Evolutionary conservation across 2,888 invertebrate genomes (phyloP).

Genomic region (Entomobrya multifasciata): DNA sequence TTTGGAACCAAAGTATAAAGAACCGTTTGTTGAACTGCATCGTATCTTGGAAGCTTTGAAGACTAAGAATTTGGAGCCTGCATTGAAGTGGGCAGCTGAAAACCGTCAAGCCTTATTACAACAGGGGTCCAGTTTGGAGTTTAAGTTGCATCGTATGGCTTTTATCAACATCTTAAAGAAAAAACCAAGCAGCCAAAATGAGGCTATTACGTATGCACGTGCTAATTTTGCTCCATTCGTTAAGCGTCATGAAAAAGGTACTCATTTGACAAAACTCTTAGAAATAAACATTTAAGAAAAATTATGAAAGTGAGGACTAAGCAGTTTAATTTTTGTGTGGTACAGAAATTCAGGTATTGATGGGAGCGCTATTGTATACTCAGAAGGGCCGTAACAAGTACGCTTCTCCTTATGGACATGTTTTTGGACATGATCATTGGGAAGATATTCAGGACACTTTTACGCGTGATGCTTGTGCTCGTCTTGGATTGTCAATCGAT

Average conservation of each 20-base stretch:
- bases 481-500: conserved; percentile 93
- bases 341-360: conserved; percentile 90
- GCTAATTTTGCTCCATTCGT: conserved; percentile 91
- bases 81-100: conserved; percentile 92
- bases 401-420: conserved; percentile 89
- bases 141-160: conserved; percentile 87
- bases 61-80: conserved; percentile 90
- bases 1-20: conserved; percentile 86
- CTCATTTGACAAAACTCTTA: neutral
- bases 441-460: conserved; percentile 94
- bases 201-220: conserved; percentile 93
- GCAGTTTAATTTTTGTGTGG: neutral
- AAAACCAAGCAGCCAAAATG: conserved; percentile 87
- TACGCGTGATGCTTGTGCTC: conserved; percentile 93
- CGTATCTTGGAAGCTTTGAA: conserved; percentile 93
- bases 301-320: neutral
- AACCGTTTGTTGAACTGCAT: conserved; percentile 92
- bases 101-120: conserved; percentile 88
- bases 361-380: conserved; percentile 92
- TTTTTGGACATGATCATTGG: conserved; percentile 90
- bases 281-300: no score
- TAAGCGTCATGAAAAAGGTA: conserved; percentile 88
- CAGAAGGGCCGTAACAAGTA: conserved; percentile 87
- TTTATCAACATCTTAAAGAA: conserved; percentile 88
- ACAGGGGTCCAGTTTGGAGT: conserved; percentile 82